A percentile compares a stretch with the other conserved stretches of the same genome.
Evolutionary conservation across 2,888 invertebrate genomes (phyloP).

Genomic region (Gasteruption jaculator): DNA sequence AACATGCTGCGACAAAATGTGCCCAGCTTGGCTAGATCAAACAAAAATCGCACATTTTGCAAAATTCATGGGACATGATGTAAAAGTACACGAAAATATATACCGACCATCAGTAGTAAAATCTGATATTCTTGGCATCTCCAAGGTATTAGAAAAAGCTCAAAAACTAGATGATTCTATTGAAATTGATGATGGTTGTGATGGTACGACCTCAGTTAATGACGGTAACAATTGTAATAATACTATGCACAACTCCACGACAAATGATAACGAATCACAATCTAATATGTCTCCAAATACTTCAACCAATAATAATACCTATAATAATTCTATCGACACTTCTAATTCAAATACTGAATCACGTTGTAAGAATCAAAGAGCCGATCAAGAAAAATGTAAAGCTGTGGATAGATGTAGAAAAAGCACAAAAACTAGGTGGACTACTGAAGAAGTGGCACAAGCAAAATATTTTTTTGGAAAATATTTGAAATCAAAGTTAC

Average conservation of each 20-base stretch:
- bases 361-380: background rate
- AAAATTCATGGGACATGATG: constrained; percentile 22
- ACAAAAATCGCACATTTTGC: constrained; percentile 13
- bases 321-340: too few relatives aligned
- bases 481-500: constrained; percentile 6
- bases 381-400: background rate
- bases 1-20: constrained; percentile 16
- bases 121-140: constrained; percentile 26
- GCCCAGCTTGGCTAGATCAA: background rate
- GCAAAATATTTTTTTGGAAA: constrained; percentile 1
- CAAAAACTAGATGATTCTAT: constrained; percentile 13
- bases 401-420: background rate
- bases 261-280: too few relatives aligned
- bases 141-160: constrained; percentile 25
- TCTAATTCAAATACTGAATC: too few relatives aligned
- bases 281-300: too few relatives aligned
- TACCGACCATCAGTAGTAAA: constrained; percentile 23
- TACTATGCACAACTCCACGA: too few relatives aligned
- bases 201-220: too few relatives aligned
- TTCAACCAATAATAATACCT: too few relatives aligned
- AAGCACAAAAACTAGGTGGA: constrained; percentile 4
- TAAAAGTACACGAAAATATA: constrained; percentile 9
- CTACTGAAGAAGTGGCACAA: constrained; percentile 3
- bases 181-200: too few relatives aligned
- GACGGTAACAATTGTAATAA: too few relatives aligned